A percentile compares a stretch with the other conserved stretches of the same genome.
Evolutionary conservation across 2,113 vertebrate species (phyloP).

Genomic region (Podilymbus podiceps): DNA sequence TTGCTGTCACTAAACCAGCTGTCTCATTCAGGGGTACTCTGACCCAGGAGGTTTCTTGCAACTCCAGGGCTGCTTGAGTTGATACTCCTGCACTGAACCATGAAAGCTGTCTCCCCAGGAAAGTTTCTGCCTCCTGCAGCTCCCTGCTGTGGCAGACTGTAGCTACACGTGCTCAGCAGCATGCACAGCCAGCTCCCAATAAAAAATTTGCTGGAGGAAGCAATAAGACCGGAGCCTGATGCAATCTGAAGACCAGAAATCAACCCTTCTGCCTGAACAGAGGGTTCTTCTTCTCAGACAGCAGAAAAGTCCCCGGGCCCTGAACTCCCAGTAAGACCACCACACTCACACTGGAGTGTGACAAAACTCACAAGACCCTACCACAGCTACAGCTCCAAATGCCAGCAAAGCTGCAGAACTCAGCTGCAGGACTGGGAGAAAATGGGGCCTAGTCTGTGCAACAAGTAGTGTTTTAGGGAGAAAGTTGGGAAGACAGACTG

Average conservation of each 20-base stretch:
- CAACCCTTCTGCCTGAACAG: not conserved
- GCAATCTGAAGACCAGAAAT: not conserved
- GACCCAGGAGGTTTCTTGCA: not conserved
- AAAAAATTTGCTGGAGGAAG: not conserved
- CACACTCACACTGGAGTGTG: rapidly evolving
- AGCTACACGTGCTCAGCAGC: not conserved
- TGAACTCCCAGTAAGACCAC: not conserved
- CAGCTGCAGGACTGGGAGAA: not conserved
- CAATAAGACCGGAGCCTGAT: not conserved
- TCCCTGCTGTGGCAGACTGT: not conserved
- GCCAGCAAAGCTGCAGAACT: not conserved
- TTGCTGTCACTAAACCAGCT: not conserved
- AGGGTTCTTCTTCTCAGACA: not conserved
- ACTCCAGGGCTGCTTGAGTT: not conserved
- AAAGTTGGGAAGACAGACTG: not conserved
- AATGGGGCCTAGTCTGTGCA: not conserved
- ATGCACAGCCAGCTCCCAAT: not conserved
- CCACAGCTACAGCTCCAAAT: not conserved
- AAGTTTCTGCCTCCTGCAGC: not conserved
- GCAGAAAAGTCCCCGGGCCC: not conserved
- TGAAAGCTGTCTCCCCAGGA: not conserved
- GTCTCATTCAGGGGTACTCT: not conserved
- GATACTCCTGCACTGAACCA: not conserved
- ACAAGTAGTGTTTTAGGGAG: not conserved
- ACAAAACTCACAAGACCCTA: not conserved